phyloP scores from a whole-genome alignment of 2,888 invertebrate genomes.

The Meta bourneti region DNA sequence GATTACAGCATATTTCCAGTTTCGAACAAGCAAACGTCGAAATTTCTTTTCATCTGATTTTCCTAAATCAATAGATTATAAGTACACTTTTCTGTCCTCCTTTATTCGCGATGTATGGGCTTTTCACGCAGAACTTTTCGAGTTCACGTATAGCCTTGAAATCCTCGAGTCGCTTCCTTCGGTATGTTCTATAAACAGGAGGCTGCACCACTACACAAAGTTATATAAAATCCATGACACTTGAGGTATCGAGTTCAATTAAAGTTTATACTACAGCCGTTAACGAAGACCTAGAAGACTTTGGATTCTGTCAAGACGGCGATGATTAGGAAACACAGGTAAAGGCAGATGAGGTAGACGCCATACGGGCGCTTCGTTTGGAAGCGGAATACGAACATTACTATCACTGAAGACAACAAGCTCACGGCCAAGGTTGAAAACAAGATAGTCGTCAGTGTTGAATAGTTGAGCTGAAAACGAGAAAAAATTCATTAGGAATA shows the following conservation, averaged over 20 bases:
- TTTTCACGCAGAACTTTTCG: neutral
- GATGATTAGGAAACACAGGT: constrained; percentile 82
- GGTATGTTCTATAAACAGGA: neutral
- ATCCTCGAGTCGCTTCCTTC: constrained; percentile 2
- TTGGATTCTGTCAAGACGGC: constrained; percentile 83
- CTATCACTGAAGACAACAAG: constrained; percentile 81
- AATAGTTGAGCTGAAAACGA: constrained; percentile 80
- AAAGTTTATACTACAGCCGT: neutral
- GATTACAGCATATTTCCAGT: neutral
- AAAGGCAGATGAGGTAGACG: constrained; percentile 82
- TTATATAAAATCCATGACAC: neutral
- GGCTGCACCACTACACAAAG: neutral
- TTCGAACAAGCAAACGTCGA: neutral
- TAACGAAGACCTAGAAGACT: constrained; percentile 13
- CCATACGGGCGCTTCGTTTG: constrained; percentile 82
- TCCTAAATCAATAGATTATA: constrained; percentile 18
- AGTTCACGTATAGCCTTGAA: neutral
- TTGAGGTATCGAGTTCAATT: neutral
- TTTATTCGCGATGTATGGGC: neutral
- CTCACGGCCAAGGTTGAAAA: constrained; percentile 82
- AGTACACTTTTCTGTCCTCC: constrained; percentile 14
- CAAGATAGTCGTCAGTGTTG: constrained; percentile 81
- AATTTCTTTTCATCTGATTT: constrained; percentile 6
- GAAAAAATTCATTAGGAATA: neutral
- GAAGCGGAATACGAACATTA: constrained; percentile 82